Percentiles rank a stretch among this genome's conserved stretches.
phyloP scores from a whole-genome alignment of 2,888 invertebrate genomes.

The Pristionchus mayeri region DNA sequence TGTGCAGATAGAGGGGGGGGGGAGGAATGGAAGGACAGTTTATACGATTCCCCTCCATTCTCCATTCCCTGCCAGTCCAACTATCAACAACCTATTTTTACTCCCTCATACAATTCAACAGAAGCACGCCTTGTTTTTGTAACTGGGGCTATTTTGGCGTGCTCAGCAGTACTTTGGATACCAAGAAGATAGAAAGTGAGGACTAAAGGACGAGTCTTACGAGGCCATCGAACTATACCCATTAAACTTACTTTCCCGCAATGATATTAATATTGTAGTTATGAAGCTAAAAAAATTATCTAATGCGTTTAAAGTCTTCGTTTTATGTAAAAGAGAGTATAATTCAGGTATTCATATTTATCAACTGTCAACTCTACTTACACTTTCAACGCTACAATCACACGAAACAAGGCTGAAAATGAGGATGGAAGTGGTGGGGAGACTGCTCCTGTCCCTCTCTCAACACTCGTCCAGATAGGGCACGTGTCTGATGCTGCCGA shows the following conservation, averaged over 20 bases:
- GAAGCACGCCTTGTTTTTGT: slow-evolving; percentile 13
- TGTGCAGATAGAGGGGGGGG: neutral
- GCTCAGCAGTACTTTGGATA: no score
- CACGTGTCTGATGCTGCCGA: slow-evolving; percentile 32
- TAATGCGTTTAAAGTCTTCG: no score
- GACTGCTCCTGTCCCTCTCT: neutral
- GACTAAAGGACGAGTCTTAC: no score
- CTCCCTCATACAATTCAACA: neutral
- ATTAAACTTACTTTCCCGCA: no score
- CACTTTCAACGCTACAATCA: slow-evolving; percentile 24
- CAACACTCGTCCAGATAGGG: slow-evolving; percentile 46
- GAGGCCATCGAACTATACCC: no score
- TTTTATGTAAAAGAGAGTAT: no score
- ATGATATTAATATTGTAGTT: no score
- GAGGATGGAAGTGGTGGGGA: neutral
- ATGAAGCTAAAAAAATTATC: no score
- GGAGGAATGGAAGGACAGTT: slow-evolving; percentile 14
- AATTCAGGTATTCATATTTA: no score
- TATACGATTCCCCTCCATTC: slow-evolving; percentile 27
- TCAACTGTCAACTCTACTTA: slow-evolving; percentile 30
- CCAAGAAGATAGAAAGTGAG: no score
- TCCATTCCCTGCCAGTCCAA: neutral
- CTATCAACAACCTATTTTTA: slow-evolving; percentile 24
- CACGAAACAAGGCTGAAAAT: neutral
- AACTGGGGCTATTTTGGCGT: neutral